Base-by-base conservation (phyloP, 2,113 vertebrate species). In the Corythornis madagascariensis region DNA sequence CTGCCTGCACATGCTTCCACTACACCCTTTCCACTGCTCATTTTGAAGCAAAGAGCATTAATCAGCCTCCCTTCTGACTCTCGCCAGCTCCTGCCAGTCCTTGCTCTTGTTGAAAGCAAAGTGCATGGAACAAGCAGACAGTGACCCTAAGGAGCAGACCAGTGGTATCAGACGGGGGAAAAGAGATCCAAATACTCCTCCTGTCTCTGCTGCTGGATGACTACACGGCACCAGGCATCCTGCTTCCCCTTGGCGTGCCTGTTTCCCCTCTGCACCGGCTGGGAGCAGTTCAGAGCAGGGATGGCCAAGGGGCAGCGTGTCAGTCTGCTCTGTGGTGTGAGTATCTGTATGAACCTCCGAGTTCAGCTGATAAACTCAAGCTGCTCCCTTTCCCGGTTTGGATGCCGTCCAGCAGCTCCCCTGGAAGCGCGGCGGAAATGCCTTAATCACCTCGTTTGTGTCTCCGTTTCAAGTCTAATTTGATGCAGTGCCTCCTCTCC, bases 391-490 rank as follows among this genome's bases (percentile, higher is more conserved):
- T 59, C 53, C 50, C 5, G 25, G 22, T 24, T 60, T 90, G 90
- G 95, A 83, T 2, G 13, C 38, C 14, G 0, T 65, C 93, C 94
- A 93, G 78, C 57, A 73, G 80, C 78, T 92, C 64, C 86, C 71
- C 71, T 82, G 77, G 91, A 94, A 93, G 84, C 53, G 13, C 7
- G 1, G 66, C 1, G 14, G 89, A 93, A 93, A 88, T 31, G 66
- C 71, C n/a, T 91, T 87, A 47, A 86, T 95, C 89, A 92, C 75
- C 73, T 87, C 26, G 4, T 86, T 84, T 86, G 65, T 63, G 80
- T 94, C 76, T 74, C 60, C 24, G 55, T 66, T 96, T 92, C 78
- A 90, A 78, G 81, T 83, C 92, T 91, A 83, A 74, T 88, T 81
- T 56, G 69, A 91, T 52, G 40, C 77, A 77, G 57, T 4, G 42